Conservation (phyloP, 92 coral and sea anemone species). For the Porites evermanni region DNA sequence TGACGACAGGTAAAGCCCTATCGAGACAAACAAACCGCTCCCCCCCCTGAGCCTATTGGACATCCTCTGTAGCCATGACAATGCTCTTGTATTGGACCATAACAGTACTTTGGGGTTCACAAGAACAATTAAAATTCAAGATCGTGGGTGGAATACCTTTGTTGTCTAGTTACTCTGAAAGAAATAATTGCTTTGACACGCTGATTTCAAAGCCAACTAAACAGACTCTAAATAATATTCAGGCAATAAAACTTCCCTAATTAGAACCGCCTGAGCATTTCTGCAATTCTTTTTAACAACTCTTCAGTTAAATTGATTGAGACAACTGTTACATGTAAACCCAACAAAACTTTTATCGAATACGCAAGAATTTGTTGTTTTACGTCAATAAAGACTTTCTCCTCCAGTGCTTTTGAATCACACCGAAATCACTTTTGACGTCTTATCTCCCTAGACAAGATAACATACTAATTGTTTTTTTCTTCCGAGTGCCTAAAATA, state of each 20-base stretch:
- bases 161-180: constrained; percentile 51
- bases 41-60: constrained; percentile 35
- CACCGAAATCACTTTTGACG: background rate
- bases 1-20: background rate
- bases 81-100: constrained; percentile 58
- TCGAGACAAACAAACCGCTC: background rate
- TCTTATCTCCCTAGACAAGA: background rate
- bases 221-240: background rate
- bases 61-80: constrained; percentile 51
- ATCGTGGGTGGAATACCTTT: constrained; percentile 51
- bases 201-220: background rate
- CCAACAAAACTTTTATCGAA: background rate
- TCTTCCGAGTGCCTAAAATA: background rate
- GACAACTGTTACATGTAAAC: background rate
- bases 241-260: background rate
- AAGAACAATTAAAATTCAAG: constrained; percentile 16
- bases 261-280: background rate
- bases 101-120: constrained; percentile 20
- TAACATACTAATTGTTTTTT: background rate
- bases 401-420: constrained; percentile 12
- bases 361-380: background rate
- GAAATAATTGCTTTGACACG: constrained; percentile 19
- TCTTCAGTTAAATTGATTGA: background rate
- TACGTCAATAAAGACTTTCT: constrained; percentile 19
- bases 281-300: background rate